phyloP scores from a whole-genome alignment of 2,113 vertebrate species.

The Gila orcuttii region DNA sequence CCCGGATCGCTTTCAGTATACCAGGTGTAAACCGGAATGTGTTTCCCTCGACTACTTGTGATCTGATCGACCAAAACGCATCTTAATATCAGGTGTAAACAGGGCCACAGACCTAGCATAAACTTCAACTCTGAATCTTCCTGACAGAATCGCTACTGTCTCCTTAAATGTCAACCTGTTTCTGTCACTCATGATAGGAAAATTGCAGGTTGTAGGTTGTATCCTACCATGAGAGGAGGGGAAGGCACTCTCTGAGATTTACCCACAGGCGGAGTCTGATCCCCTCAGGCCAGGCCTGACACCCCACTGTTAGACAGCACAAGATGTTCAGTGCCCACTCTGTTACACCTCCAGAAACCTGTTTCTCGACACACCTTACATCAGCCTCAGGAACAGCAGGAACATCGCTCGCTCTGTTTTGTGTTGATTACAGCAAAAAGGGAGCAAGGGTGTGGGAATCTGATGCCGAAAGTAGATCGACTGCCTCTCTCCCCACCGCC shows the following conservation, averaged over 20 bases:
- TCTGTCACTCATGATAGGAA: neutral
- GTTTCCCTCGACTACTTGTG: no score
- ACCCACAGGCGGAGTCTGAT: slow-evolving; percentile 29
- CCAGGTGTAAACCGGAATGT: no score
- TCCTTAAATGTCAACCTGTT: slow-evolving; percentile 13
- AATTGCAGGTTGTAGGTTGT: slow-evolving; percentile 26
- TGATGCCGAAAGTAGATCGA: slow-evolving; percentile 42
- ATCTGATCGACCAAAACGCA: no score
- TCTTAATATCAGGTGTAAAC: no score
- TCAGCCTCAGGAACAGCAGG: slow-evolving; percentile 31
- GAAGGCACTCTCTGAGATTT: slow-evolving; percentile 6
- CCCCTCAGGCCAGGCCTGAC: slow-evolving; percentile 11
- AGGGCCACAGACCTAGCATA: no score
- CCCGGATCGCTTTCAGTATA: no score
- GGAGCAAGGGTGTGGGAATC: slow-evolving; percentile 28
- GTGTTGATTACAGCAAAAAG: slow-evolving; percentile 45
- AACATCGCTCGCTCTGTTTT: slow-evolving; percentile 34
- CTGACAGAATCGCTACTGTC: neutral
- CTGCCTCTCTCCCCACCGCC: neutral
- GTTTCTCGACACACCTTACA: slow-evolving; percentile 30
- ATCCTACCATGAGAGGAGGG: slow-evolving; percentile 19
- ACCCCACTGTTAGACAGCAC: slow-evolving; percentile 10
- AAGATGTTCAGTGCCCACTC: neutral
- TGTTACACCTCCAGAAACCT: slow-evolving; percentile 35
- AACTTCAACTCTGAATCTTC: neutral